A percentile compares a stretch with the other conserved stretches of the same genome.
Conservation (phyloP, 2,797 vertebrate species). For the Sparus aurata region DNA sequence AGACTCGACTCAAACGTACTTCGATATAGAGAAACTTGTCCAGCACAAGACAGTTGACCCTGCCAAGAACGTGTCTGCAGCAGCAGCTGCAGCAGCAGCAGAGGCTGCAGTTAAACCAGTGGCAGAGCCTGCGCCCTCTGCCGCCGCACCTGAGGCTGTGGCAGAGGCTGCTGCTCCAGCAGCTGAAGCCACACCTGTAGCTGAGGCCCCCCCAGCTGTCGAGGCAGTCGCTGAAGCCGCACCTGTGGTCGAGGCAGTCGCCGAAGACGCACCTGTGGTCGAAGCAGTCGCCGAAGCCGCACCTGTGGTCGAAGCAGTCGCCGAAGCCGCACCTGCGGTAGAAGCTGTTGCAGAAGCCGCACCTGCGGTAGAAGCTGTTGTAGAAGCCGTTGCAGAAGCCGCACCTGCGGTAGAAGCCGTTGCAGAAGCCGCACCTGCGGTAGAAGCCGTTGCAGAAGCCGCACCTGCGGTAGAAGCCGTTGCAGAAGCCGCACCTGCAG, state of each 20-base stretch:
- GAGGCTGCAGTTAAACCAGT: constrained; percentile 30
- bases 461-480: constrained; percentile 6
- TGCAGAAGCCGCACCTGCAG: not conserved
- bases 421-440: not conserved
- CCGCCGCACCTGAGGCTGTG: constrained; percentile 12
- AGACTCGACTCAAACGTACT: constrained; percentile 82
- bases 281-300: too few species aligned
- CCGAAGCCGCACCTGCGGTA: too few species aligned
- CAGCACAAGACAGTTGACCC: constrained; percentile 78
- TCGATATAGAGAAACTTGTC: constrained; percentile 82
- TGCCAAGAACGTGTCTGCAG: constrained; percentile 68
- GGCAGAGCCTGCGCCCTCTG: not conserved
- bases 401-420: too few species aligned
- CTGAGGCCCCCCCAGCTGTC: not conserved
- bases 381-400: too few species aligned
- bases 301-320: too few species aligned
- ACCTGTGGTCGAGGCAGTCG: constrained; percentile 14
- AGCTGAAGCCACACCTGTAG: not conserved
- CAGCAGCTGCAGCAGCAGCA: constrained; percentile 36
- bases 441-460: not conserved
- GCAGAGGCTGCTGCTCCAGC: not conserved
- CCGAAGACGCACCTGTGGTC: too few species aligned
- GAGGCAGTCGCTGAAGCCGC: constrained; percentile 20
- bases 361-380: not conserved
- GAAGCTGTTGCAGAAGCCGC: too few species aligned